phyloP scores from a whole-genome alignment of 2,797 vertebrate species.

The Rhinogobio ventralis region DNA sequence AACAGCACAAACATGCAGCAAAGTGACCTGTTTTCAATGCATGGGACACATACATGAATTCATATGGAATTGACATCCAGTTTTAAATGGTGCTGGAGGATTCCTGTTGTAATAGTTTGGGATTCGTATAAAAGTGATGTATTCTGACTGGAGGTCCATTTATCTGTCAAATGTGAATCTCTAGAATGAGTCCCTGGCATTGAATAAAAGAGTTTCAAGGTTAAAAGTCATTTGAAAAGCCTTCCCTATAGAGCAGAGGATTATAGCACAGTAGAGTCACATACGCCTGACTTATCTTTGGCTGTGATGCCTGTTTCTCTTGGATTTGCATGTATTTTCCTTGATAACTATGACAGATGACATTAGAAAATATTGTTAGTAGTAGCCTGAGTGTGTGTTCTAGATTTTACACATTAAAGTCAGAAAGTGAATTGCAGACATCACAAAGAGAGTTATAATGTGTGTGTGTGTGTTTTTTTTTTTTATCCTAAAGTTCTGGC shows the following conservation, averaged over 20 bases:
- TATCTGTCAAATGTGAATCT: conserved; percentile 46
- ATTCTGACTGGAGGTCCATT: conserved; percentile 13
- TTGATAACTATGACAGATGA: conserved; percentile 60
- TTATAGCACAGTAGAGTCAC: conserved; percentile 44
- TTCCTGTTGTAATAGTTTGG: not conserved
- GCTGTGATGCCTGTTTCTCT: conserved; percentile 54
- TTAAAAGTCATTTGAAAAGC: conserved; percentile 33
- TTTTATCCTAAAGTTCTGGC: not conserved
- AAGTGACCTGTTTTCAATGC: not conserved
- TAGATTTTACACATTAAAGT: conserved; percentile 11
- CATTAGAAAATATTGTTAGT: conserved; percentile 50
- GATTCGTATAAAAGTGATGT: conserved; percentile 5
- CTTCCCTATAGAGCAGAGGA: conserved; percentile 28
- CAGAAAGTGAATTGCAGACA: not conserved
- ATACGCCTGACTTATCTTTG: conserved; percentile 53
- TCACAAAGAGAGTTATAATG: not conserved
- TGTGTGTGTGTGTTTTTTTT: not conserved
- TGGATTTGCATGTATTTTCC: conserved; percentile 54
- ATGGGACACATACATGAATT: not conserved
- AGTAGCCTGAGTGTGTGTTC: conserved; percentile 33
- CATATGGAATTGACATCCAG: not conserved
- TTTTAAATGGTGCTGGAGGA: not conserved
- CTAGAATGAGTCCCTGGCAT: conserved; percentile 33
- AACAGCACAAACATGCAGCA: not conserved
- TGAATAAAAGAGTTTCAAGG: conserved; percentile 48